phyloP scores from a whole-genome alignment of 2,888 invertebrate species.

The Capitulum mitella region DNA sequence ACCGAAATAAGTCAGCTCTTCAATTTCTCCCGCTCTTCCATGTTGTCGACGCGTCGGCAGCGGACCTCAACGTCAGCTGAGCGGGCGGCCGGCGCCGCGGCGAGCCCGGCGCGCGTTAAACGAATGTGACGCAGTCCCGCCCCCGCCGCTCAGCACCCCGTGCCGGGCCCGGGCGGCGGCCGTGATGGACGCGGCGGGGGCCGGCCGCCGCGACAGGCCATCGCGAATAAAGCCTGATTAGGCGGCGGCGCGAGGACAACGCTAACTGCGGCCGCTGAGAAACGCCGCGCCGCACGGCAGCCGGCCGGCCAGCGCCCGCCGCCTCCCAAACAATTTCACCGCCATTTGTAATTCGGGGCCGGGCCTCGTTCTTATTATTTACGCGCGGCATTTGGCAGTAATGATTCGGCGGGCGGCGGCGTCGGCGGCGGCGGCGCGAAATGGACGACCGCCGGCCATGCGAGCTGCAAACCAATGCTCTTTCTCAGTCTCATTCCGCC shows the following conservation, averaged over 20 bases:
- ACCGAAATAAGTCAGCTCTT: no score
- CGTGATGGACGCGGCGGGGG: background rate
- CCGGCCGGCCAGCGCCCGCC: background rate
- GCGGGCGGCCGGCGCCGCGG: background rate
- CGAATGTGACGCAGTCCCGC: background rate
- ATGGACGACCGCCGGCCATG: background rate
- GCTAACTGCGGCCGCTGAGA: background rate
- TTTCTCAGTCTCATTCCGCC: background rate
- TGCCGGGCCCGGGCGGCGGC: background rate
- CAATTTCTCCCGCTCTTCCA: no score
- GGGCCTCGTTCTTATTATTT: background rate
- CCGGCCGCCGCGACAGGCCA: background rate
- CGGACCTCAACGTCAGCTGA: no score
- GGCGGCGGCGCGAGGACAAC: no score
- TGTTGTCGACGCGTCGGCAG: background rate
- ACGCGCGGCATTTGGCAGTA: background rate
- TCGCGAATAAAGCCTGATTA: no score
- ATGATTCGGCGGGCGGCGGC: constrained; percentile 3
- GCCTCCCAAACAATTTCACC: background rate
- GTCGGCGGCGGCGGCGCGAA: background rate
- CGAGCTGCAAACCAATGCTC: background rate
- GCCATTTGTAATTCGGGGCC: background rate
- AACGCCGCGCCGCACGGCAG: background rate
- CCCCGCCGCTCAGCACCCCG: background rate
- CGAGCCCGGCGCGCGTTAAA: background rate